Evolutionary conservation across 2,113 vertebrate genomes (phyloP).

Genomic region (Podilymbus podiceps): DNA sequence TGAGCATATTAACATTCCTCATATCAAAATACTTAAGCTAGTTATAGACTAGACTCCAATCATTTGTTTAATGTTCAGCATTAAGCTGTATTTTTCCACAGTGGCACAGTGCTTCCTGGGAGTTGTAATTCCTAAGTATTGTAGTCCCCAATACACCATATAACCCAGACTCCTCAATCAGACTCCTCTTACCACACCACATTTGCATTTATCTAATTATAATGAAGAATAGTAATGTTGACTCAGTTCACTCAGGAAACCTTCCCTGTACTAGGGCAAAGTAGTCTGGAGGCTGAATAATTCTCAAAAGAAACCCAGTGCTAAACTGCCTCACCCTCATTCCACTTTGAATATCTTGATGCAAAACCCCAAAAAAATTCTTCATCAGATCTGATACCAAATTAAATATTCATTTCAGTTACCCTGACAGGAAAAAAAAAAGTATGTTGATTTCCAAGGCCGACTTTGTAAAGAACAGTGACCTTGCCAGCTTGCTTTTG

Average conservation of each 20-base stretch:
- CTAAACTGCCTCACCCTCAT: neutral
- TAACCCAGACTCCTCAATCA: neutral
- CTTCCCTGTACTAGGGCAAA: neutral
- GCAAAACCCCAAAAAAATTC: neutral
- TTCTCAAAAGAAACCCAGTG: neutral
- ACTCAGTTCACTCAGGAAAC: neutral
- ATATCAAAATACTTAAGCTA: neutral
- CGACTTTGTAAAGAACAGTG: neutral
- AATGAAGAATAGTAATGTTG: neutral
- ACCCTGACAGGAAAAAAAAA: neutral
- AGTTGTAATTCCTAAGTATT: neutral
- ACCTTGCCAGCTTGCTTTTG: neutral
- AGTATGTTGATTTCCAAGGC: neutral
- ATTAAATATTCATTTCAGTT: neutral
- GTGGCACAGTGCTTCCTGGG: neutral
- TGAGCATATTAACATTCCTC: neutral
- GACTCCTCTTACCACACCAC: neutral
- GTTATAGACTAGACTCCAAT: neutral
- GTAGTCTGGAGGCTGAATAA: neutral
- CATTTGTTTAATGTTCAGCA: neutral
- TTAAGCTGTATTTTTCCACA: neutral
- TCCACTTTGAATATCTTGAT: neutral
- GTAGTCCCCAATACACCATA: neutral
- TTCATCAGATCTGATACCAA: neutral
- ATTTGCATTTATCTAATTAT: neutral